Evolutionary conservation across 2,888 invertebrate species (phyloP).

Genomic region (Lasioglossum morio): DNA sequence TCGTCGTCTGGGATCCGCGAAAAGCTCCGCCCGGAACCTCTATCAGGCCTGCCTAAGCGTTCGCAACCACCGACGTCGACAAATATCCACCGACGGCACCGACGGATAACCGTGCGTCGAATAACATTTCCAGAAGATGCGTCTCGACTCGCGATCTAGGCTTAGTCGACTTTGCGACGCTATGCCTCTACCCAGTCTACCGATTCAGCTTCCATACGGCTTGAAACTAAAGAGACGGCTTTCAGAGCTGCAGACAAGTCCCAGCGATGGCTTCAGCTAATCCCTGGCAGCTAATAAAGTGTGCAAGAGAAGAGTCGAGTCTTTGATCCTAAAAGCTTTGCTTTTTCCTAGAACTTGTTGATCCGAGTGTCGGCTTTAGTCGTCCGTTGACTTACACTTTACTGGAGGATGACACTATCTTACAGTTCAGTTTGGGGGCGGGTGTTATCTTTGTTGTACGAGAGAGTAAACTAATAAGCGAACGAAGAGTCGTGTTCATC

Average conservation of each 20-base stretch:
- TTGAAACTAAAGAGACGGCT: neutral
- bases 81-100: constrained; percentile 32
- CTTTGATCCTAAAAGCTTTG: neutral
- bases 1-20: constrained; percentile 14
- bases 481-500: neutral
- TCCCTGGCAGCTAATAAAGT: neutral
- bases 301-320: neutral
- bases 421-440: neutral
- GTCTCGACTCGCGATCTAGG: constrained; percentile 14
- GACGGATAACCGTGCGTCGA: neutral
- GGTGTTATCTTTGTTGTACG: neutral
- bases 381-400: too few relatives aligned
- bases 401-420: neutral
- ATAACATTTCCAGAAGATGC: constrained; percentile 7
- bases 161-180: constrained; percentile 4
- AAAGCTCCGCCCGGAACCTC: constrained; percentile 36
- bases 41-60: constrained; percentile 4
- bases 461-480: too few relatives aligned
- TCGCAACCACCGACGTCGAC: neutral
- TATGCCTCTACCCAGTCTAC: neutral
- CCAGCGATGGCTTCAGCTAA: neutral
- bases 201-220: neutral
- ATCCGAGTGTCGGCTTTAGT: neutral
- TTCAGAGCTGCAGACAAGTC: neutral
- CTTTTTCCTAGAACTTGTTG: neutral